phyloP scores from a whole-genome alignment of 2,113 vertebrate genomes.

The Anarhynchus alexandrinus region DNA sequence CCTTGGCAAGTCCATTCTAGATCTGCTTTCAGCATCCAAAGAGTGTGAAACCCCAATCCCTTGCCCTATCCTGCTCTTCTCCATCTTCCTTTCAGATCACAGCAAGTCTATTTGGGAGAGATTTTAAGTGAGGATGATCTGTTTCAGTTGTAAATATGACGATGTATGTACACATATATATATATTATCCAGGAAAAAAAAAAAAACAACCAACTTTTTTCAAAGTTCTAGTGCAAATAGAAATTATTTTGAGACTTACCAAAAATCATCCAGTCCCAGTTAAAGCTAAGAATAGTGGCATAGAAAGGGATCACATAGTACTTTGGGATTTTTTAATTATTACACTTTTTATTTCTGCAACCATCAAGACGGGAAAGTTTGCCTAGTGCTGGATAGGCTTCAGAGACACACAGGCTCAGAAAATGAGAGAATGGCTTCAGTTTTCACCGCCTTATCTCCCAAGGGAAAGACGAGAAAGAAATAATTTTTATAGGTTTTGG shows the following conservation, averaged over 20 bases:
- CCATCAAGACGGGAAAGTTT: neutral
- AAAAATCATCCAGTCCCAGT: neutral
- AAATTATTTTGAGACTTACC: neutral
- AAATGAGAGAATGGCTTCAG: neutral
- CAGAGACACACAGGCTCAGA: neutral
- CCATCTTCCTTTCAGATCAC: neutral
- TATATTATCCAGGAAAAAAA: neutral
- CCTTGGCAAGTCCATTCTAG: neutral
- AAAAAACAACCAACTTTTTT: neutral
- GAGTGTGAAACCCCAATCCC: neutral
- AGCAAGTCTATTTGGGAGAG: neutral
- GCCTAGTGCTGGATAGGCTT: neutral
- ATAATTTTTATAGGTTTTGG: neutral
- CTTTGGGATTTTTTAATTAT: neutral
- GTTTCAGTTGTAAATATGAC: neutral
- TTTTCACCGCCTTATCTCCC: neutral
- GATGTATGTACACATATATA: neutral
- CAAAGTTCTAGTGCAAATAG: neutral
- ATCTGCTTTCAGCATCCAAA: neutral
- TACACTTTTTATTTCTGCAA: neutral
- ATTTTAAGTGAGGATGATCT: neutral
- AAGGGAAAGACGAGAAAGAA: neutral
- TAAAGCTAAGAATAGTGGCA: neutral
- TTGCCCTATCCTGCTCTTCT: neutral
- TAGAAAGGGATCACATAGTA: neutral